Evolutionary conservation across 2,113 vertebrate genomes (phyloP).

Genomic region (Cyanoderma ruficeps): DNA sequence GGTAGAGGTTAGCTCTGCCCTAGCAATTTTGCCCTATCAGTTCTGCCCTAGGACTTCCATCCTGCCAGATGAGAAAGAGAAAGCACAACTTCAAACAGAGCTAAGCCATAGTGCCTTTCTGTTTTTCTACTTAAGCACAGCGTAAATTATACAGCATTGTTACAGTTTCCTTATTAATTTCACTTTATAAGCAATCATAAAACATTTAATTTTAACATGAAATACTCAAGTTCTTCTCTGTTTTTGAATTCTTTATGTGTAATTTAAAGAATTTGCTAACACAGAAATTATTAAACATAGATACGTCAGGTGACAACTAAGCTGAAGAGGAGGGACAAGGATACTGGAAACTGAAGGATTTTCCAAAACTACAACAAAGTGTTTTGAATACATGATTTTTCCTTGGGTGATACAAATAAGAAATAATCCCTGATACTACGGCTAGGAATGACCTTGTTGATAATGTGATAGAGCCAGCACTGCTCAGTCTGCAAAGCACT

Average conservation of each 20-base stretch:
- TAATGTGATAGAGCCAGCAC: neutral
- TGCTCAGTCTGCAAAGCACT: neutral
- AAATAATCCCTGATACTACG: neutral
- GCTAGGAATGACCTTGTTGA: neutral
- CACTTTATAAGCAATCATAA: slow-evolving; percentile 4
- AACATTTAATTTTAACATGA: slow-evolving; percentile 20
- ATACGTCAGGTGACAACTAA: neutral
- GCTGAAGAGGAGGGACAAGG: neutral
- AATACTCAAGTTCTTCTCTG: slow-evolving; percentile 37
- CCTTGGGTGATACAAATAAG: neutral
- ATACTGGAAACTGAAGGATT: neutral
- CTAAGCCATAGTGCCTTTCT: neutral
- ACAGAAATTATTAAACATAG: slow-evolving; percentile 1
- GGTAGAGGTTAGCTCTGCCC: neutral
- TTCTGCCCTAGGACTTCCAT: neutral
- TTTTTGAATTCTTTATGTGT: slow-evolving; percentile 12
- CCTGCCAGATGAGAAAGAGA: neutral
- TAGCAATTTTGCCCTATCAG: neutral
- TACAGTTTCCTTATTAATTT: slow-evolving; percentile 8
- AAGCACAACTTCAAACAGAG: neutral
- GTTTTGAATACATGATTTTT: neutral
- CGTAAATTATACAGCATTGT: neutral
- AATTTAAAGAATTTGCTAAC: slow-evolving; percentile 26
- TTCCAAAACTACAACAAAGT: neutral
- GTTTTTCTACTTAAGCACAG: neutral